Conservation (phyloP, 2,113 vertebrate species). For the Grallaria varia region DNA sequence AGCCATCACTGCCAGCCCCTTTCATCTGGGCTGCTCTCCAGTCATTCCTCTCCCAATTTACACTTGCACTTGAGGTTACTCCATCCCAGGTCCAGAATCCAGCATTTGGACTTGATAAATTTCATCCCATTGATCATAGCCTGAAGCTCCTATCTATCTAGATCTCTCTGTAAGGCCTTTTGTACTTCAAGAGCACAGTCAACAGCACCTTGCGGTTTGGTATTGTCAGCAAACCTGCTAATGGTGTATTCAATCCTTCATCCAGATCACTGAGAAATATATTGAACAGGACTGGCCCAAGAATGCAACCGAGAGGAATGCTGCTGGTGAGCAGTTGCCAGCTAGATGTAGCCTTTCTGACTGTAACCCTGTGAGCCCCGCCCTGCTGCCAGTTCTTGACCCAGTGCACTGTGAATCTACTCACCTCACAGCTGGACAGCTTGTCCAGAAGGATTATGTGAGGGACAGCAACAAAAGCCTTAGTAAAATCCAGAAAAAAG, state of each 20-base stretch:
- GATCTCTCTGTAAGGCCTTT: not conserved
- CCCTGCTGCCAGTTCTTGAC: not conserved
- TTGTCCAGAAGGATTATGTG: not conserved
- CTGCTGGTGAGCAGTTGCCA: not conserved
- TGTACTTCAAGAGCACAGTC: not conserved
- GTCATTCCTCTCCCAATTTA: not conserved
- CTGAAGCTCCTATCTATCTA: not conserved
- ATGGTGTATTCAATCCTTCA: not conserved
- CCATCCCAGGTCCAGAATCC: not conserved
- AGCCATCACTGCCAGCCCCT: not conserved
- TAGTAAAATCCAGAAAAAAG: not conserved
- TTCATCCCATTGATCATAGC: not conserved
- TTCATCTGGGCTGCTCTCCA: not conserved
- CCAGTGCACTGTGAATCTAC: accelerated
- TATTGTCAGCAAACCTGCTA: not conserved
- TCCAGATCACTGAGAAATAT: not conserved
- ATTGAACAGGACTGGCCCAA: not conserved
- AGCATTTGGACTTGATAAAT: not conserved
- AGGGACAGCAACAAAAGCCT: not conserved
- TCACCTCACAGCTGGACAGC: not conserved
- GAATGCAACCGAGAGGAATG: not conserved
- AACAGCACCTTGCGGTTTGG: not conserved
- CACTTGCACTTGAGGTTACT: accelerated
- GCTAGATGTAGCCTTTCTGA: not conserved
- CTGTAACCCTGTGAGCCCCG: not conserved